Evolutionary conservation across 2,888 invertebrate species (phyloP).

Genomic region (Mayetiola destructor): DNA sequence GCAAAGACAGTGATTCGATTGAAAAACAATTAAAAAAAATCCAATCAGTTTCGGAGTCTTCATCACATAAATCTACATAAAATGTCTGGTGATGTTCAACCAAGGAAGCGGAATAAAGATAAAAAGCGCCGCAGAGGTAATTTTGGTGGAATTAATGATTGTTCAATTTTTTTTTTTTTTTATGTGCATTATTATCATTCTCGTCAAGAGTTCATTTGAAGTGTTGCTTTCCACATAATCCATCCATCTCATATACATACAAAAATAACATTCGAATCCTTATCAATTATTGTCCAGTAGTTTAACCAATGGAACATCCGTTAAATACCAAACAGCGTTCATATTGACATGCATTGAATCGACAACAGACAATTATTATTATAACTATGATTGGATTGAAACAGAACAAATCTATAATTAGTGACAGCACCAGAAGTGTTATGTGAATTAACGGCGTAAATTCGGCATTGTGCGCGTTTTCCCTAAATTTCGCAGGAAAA

Average conservation of each 20-base stretch:
- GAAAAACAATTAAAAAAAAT: not conserved
- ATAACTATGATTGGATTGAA: too few relatives aligned
- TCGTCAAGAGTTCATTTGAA: not conserved
- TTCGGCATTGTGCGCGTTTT: not conserved
- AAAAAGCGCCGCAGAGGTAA: constrained; percentile 66
- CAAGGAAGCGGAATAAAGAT: constrained; percentile 64
- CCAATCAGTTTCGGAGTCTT: too few relatives aligned
- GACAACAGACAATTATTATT: too few relatives aligned
- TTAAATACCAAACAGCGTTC: too few relatives aligned
- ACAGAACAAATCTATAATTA: not conserved
- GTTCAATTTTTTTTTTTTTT: not conserved
- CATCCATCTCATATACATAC: not conserved
- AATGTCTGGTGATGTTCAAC: constrained; percentile 80
- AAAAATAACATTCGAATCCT: too few relatives aligned
- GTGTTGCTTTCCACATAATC: not conserved
- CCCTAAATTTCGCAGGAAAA: not conserved
- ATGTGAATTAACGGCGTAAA: not conserved
- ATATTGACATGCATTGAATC: too few relatives aligned
- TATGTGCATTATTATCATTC: not conserved
- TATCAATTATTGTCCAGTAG: too few relatives aligned
- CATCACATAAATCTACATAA: not conserved
- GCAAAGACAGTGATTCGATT: not conserved
- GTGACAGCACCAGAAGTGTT: not conserved
- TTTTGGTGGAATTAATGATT: too few relatives aligned
- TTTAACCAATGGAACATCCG: too few relatives aligned